Evolutionary conservation across 2,797 vertebrate species (phyloP), one percentile per base, ranked within the genome.

Genomic region (Sebastes steindachneri): DNA sequence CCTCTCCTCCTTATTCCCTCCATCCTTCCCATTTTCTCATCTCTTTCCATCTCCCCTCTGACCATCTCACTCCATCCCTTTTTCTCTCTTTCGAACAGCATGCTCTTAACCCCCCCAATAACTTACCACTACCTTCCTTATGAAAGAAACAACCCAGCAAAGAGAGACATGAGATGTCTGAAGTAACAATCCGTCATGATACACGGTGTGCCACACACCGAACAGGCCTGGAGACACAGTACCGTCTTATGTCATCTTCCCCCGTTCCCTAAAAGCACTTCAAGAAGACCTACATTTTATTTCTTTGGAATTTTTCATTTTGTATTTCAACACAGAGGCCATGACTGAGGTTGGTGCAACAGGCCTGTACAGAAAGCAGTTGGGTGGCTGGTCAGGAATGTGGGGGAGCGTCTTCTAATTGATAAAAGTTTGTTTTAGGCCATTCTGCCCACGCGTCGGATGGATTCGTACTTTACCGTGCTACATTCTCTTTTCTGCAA

Each of bases 351-450:
- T 90, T 86, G 87, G 84, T 88, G 83, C 86, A 87, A 86, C 89
- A 88, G 67, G 55, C 79, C 68, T 41, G 23, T 48, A 64, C 65
- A 86, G 75, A 87, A 66, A 83, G 87, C 60, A 28, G 9, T 26
- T 31, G 41, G 78, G 73, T 60, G 73, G 55, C 51, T 48, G 73
- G 79, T 68, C 7, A 85, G 92, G 92, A 95, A 95, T 95, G 94
- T 76, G 89, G 83, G 88, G 92, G 93, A 93, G 92, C 48, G 21
- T 70, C 57, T 59, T 79, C 57, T 86, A 60, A 86, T 90, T 90
- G 87, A 92, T 93, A 85, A 87, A 92, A 89, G 79, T 90, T 85
- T 77, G 78, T 85, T 51, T 88, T 70, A 14, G 70, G 60, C 77
- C 75, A 74, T 73, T 79, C 86, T 79, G 71, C 88, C 83, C 82